Percentiles rank a stretch among this genome's conserved stretches.
Evolutionary conservation across 1,140 invertebrate species (phyloP).

Genomic region (Bombus pyrosoma): DNA sequence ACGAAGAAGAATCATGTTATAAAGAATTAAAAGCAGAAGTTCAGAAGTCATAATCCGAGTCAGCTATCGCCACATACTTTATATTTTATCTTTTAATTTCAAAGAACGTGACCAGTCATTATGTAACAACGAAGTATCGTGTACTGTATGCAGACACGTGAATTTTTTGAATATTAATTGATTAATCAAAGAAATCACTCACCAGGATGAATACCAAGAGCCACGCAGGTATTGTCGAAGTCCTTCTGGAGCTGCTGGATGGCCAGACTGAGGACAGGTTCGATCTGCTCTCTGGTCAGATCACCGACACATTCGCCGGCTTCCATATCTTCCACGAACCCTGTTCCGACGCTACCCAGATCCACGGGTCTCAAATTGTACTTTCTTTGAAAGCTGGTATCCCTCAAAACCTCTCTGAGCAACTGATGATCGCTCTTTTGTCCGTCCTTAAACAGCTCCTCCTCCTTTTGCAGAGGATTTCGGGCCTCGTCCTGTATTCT

Average conservation of each 20-base stretch:
- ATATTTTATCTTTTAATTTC: no score
- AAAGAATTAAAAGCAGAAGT: no score
- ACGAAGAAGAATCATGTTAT: no score
- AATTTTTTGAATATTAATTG: neutral
- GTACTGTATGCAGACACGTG: no score
- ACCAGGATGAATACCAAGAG: constrained; percentile 94
- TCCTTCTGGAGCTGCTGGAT: constrained; percentile 93
- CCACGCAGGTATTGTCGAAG: constrained; percentile 91
- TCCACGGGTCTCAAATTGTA: constrained; percentile 90
- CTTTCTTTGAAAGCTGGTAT: constrained; percentile 91
- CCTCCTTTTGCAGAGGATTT: constrained; percentile 70
- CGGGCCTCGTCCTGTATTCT: constrained; percentile 40
- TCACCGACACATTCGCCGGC: constrained; percentile 83
- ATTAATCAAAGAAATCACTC: constrained; percentile 73
- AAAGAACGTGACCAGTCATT: no score
- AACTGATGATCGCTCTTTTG: constrained; percentile 87
- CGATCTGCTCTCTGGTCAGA: constrained; percentile 88
- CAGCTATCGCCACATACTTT: no score
- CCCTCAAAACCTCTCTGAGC: constrained; percentile 90
- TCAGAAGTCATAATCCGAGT: no score
- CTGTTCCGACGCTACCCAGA: constrained; percentile 84
- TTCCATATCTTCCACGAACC: constrained; percentile 82
- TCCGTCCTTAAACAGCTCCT: constrained; percentile 73
- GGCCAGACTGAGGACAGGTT: constrained; percentile 91
- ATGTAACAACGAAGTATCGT: no score